Percentiles rank a stretch among this genome's conserved stretches.
Evolutionary conservation across 2,797 vertebrate species (phyloP).

Genomic region (Buphagus erythrorhynchus): DNA sequence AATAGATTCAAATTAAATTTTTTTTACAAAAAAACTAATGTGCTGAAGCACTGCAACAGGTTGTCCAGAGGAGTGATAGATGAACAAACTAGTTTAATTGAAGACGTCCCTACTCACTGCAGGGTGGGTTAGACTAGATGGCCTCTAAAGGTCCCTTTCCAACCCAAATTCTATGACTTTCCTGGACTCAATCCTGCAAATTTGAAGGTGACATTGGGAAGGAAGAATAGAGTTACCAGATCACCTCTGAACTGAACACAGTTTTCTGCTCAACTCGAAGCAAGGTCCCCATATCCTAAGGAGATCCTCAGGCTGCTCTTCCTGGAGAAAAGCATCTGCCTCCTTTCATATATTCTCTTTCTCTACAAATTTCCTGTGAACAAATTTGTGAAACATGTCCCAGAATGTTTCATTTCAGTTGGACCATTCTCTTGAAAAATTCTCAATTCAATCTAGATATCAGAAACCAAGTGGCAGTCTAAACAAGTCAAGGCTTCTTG

Average conservation of each 20-base stretch:
- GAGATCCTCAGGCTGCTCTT: background rate
- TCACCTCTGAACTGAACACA: background rate
- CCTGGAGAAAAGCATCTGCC: background rate
- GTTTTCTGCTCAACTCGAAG: background rate
- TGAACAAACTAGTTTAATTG: background rate
- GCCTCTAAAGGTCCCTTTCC: background rate
- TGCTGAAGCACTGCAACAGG: background rate
- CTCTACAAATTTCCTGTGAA: background rate
- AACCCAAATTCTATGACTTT: background rate
- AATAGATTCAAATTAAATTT: background rate
- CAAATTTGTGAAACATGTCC: background rate
- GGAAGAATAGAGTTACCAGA: background rate
- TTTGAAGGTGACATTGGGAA: background rate
- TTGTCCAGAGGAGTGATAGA: background rate
- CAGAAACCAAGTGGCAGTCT: background rate
- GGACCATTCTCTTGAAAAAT: background rate
- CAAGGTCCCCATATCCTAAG: background rate
- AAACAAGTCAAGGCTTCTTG: background rate
- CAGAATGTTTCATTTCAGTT: background rate
- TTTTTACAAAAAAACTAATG: background rate
- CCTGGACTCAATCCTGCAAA: background rate
- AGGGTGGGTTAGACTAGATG: background rate
- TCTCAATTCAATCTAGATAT: background rate
- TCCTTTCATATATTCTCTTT: background rate
- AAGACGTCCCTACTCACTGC: background rate